Evolutionary conservation across 2,797 vertebrate species (phyloP), one percentile per base, ranked within the genome.

Genomic region (Tenualosa ilisha): DNA sequence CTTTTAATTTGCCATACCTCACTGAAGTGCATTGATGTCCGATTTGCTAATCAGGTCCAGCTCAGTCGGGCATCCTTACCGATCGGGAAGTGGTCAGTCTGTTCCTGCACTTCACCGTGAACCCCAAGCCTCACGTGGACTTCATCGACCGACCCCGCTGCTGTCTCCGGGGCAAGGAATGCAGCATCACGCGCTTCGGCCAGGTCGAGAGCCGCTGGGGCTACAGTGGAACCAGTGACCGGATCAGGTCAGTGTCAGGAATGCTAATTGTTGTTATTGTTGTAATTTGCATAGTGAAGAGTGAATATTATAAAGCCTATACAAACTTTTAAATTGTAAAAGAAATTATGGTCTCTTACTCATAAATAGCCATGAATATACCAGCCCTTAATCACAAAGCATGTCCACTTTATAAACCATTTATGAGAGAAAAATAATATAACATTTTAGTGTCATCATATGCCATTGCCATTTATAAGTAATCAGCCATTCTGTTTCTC

Each of bases 201-300:
- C 98, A 99, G 93, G 98, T 99, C 92, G 98, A 99, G 94, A 99
- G 98, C 94, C 98, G 98, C 93, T 99, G 98, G 98, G 98, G 98
- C 85, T 99, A 99, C 95, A 99, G 98, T 22, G 98, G 98, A 85
- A 99, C 98, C 65, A 99, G 98, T 54, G 98, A 99, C 95, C 96
- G 98, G 89, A 98, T 99, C 94, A 97, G 98, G 98, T 99, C 91
- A 93, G 92, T 22, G 37, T 72, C 0, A 26, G 49, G 37, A 17
- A 51, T 7, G 24, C 15, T 9, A 12, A 9, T 68, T 68, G 15
- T 15, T n/a, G 22, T 59, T 59, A 6, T 1, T 59, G 5, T n/a
- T 24, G 7, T 8, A 63, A 8, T 3, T 63, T 63, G 7, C 1
- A 63, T 63, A 24, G 22, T 24, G 8, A n/a, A 9, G 8, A 9